Evolutionary conservation across 2,113 vertebrate species (phyloP).

Genomic region (Athene cunicularia): DNA sequence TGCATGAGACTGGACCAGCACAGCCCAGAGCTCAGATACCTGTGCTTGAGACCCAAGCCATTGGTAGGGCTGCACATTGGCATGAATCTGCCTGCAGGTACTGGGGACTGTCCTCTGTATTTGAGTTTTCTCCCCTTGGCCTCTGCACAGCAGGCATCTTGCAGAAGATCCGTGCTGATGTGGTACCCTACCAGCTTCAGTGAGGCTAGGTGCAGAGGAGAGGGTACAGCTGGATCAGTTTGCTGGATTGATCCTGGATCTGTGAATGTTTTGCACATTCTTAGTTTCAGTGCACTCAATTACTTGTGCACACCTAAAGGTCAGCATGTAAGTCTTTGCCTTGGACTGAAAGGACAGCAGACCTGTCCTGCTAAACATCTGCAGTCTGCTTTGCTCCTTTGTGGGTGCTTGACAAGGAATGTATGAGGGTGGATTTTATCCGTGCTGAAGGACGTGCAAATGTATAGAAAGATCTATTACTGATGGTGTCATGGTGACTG

Average conservation of each 20-base stretch:
- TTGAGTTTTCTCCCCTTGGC: background rate
- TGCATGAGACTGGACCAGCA: background rate
- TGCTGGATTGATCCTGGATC: background rate
- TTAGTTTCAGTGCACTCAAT: background rate
- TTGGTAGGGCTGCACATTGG: accelerated
- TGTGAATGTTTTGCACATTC: background rate
- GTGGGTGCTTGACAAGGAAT: background rate
- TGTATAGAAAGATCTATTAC: background rate
- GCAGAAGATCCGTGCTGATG: accelerated
- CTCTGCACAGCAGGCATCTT: background rate
- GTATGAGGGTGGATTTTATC: background rate
- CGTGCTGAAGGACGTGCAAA: accelerated
- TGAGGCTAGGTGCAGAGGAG: background rate
- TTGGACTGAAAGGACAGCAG: background rate
- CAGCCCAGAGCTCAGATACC: accelerated
- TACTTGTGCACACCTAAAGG: background rate
- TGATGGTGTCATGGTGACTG: accelerated
- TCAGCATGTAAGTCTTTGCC: accelerated
- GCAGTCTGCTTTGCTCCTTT: background rate
- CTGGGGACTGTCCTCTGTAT: background rate
- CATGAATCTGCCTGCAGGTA: accelerated
- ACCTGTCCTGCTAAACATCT: background rate
- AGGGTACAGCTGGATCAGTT: background rate
- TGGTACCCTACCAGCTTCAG: background rate
- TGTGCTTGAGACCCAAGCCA: accelerated